These are phyloP conservation scores for Girardinichthys multiradiatus DNA, from an alignment of 2,113 vertebrate genomes.

Conservation along the genomic window DNA sequence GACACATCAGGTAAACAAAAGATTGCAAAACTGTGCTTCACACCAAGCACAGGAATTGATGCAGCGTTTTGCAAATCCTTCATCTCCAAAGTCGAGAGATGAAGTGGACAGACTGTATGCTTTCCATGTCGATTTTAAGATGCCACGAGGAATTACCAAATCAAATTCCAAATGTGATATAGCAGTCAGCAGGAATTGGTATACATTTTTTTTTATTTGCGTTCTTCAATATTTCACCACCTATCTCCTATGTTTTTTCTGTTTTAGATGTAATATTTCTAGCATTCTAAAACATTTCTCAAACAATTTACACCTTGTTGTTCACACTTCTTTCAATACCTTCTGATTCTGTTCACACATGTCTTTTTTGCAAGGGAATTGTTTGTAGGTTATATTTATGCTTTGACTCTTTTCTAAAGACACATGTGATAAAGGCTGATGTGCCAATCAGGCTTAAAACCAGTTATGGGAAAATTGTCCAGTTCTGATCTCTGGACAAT, in stretches of 20 bases:
- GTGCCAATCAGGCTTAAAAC: not conserved
- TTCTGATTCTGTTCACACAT: not conserved
- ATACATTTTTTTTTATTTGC: too few relatives aligned
- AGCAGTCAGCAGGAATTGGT: too few relatives aligned
- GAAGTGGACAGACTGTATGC: not conserved
- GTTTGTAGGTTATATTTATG: not conserved
- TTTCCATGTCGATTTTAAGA: not conserved
- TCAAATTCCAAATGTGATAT: not conserved
- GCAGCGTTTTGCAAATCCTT: not conserved
- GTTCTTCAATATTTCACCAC: too few relatives aligned
- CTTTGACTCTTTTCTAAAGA: not conserved
- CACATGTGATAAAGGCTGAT: too few relatives aligned
- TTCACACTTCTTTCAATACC: too few relatives aligned
- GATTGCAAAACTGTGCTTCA: not conserved
- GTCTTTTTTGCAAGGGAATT: not conserved
- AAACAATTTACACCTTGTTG: too few relatives aligned
- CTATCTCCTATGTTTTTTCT: too few relatives aligned
- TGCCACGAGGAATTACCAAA: not conserved
- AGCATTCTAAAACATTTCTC: too few relatives aligned
- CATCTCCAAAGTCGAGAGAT: not conserved
- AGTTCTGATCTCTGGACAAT: not conserved
- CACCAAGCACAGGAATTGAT: not conserved
- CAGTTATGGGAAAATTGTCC: not conserved
- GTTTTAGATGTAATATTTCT: too few relatives aligned
- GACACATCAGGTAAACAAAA: not conserved